Percentiles rank a stretch among this genome's conserved stretches.
phyloP scores from a whole-genome alignment of 1,140 invertebrate species.

The Sinella curviseta region DNA sequence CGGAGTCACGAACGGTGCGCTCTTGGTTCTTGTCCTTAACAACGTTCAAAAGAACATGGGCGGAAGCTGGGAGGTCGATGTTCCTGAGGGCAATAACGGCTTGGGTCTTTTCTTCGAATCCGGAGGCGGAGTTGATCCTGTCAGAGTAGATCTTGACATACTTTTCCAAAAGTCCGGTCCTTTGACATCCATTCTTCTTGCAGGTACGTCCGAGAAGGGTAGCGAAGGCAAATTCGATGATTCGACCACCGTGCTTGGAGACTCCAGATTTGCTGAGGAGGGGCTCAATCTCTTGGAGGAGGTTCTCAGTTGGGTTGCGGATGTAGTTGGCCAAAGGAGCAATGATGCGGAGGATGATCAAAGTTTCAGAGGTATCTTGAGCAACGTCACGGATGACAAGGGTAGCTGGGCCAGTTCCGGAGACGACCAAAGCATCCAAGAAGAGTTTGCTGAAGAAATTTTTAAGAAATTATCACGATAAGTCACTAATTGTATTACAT shows the following conservation, averaged over 20 bases:
- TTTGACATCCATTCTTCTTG: conserved; percentile 37
- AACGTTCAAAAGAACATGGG: conserved; percentile 39
- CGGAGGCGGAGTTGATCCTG: conserved; percentile 28
- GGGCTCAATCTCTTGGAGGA: conserved; percentile 42
- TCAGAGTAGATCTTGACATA: conserved; percentile 44
- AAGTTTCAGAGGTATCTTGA: conserved; percentile 32
- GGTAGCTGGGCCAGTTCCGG: conserved; percentile 48
- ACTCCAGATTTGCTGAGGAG: conserved; percentile 29
- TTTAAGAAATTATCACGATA: background rate
- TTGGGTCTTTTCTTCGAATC: conserved; percentile 24
- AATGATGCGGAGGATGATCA: conserved; percentile 37
- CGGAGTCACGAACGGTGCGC: conserved; percentile 36
- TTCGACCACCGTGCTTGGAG: conserved; percentile 34
- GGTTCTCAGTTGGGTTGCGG: conserved; percentile 43
- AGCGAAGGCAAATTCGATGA: conserved; percentile 48
- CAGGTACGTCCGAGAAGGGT: conserved; percentile 44
- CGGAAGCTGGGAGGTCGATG: conserved; percentile 32
- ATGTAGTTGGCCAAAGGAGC: conserved; percentile 42
- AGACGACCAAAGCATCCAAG: conserved; percentile 44
- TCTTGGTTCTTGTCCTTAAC: conserved; percentile 36
- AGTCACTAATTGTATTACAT: conserved; percentile 6
- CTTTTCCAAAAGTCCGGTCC: conserved; percentile 46
- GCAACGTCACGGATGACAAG: conserved; percentile 46
- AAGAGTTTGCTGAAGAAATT: conserved; percentile 41
- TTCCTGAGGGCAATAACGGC: conserved; percentile 41